phyloP scores from a whole-genome alignment of 2,888 invertebrate species.

The Corythucha ciliata region DNA sequence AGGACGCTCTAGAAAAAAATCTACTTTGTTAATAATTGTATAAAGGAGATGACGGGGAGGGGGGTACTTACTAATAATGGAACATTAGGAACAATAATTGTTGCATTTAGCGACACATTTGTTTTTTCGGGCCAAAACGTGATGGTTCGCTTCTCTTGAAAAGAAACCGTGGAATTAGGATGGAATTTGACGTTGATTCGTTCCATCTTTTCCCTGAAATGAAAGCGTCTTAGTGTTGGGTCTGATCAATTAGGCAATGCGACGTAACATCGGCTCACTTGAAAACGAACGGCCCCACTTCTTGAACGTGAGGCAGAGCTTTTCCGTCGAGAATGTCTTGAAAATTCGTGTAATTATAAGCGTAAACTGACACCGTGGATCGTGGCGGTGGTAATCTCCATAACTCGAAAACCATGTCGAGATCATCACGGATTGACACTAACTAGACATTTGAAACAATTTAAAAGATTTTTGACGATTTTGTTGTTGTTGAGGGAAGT shows the following conservation, averaged over 20 bases:
- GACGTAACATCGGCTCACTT: too few species aligned
- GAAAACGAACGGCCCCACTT: constrained; percentile 27
- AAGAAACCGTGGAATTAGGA: constrained; percentile 27
- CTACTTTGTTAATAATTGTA: constrained; percentile 1
- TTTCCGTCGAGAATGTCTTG: constrained; percentile 23
- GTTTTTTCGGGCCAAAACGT: constrained; percentile 19
- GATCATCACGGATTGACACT: constrained; percentile 30
- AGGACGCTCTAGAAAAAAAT: constrained; percentile 21
- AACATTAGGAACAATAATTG: constrained; percentile 26
- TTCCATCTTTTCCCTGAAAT: constrained; percentile 26
- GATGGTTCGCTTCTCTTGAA: constrained; percentile 28
- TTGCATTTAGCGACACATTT: constrained; percentile 20
- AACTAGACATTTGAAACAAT: too few species aligned
- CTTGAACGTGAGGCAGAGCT: constrained; percentile 23
- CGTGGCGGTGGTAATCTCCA: constrained; percentile 27
- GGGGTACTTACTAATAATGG: constrained; percentile 26
- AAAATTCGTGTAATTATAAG: constrained; percentile 28
- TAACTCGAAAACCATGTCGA: constrained; percentile 28
- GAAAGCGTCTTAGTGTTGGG: too few species aligned
- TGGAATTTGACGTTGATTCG: constrained; percentile 25
- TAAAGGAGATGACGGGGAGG: background rate
- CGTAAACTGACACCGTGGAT: constrained; percentile 22
- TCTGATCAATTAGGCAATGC: too few species aligned
- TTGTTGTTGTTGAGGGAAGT: too few species aligned
- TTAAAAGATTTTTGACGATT: too few species aligned